These are phyloP conservation scores for Pristionchus fissidentatus DNA, from an alignment of 2,888 invertebrate genomes.

Conservation along the genomic window DNA sequence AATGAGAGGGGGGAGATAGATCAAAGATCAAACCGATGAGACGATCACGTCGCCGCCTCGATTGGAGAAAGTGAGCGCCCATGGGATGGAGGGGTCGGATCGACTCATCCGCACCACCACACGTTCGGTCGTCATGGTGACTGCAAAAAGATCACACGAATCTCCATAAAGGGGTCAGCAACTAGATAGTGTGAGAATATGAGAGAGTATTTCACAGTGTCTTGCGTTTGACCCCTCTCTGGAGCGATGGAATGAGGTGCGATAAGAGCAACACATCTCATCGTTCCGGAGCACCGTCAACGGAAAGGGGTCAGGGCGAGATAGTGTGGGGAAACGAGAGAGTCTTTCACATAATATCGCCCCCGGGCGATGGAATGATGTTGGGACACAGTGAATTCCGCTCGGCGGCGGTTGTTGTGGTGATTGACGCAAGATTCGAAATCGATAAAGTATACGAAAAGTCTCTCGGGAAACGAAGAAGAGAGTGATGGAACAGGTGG, in stretches of 20 bases:
- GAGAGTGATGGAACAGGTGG: constrained; percentile 18
- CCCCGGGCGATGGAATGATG: too few relatives aligned
- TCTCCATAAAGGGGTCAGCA: background rate
- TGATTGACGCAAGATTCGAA: too few relatives aligned
- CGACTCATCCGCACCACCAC: constrained; percentile 68
- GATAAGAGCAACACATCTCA: too few relatives aligned
- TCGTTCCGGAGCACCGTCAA: too few relatives aligned
- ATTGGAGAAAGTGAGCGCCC: constrained; percentile 65
- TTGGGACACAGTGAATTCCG: too few relatives aligned
- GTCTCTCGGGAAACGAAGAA: background rate
- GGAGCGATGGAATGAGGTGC: background rate
- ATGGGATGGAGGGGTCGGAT: constrained; percentile 66
- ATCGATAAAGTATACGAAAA: background rate
- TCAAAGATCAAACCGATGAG: constrained; percentile 14
- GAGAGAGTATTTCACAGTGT: too few relatives aligned
- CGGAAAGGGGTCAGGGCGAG: too few relatives aligned
- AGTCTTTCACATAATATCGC: too few relatives aligned
- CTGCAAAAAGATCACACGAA: background rate
- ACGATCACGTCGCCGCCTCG: background rate
- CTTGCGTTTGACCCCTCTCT: too few relatives aligned
- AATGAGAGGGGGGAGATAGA: background rate
- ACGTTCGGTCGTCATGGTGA: constrained; percentile 36
- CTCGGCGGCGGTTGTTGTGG: too few relatives aligned
- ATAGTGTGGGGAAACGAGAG: too few relatives aligned
- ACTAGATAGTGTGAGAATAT: background rate